These are phyloP conservation scores for Athetis lepigone DNA, from an alignment of 2,888 invertebrate genomes.

Conservation along the genomic window DNA sequence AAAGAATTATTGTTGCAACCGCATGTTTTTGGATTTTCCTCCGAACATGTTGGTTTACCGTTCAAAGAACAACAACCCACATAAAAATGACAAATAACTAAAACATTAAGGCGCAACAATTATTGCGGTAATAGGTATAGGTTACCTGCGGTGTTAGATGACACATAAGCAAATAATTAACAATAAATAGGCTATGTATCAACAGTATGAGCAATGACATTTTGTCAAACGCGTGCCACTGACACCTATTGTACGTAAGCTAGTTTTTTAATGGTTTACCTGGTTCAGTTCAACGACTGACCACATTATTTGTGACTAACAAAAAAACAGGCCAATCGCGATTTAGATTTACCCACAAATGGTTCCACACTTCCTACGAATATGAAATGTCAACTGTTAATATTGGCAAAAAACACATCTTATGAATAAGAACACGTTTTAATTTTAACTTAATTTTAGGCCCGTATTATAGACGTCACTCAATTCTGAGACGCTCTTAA, in stretches of 20 bases:
- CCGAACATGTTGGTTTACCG: background rate
- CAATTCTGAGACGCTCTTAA: too few species aligned
- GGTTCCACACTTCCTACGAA: too few species aligned
- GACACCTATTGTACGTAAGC: background rate
- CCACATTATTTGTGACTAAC: conserved; percentile 53
- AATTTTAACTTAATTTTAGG: too few species aligned
- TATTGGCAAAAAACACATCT: too few species aligned
- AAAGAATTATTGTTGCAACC: conserved; percentile 28
- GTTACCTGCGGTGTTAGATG: background rate
- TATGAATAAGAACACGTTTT: too few species aligned
- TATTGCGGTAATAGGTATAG: conserved; percentile 2
- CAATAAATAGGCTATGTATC: conserved; percentile 8
- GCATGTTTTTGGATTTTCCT: conserved; percentile 8
- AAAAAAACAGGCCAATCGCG: too few species aligned
- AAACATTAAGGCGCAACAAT: background rate
- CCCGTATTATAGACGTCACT: too few species aligned
- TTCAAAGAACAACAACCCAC: background rate
- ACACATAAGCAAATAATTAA: conserved; percentile 19
- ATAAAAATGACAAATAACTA: too few species aligned
- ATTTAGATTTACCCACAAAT: too few species aligned
- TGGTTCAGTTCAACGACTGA: conserved; percentile 40
- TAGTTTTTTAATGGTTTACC: conserved; percentile 29
- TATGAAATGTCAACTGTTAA: too few species aligned
- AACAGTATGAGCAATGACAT: conserved; percentile 9
- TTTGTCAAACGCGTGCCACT: conserved; percentile 21